Conservation (phyloP, 2,113 vertebrate species). For the Lepus europaeus region DNA sequence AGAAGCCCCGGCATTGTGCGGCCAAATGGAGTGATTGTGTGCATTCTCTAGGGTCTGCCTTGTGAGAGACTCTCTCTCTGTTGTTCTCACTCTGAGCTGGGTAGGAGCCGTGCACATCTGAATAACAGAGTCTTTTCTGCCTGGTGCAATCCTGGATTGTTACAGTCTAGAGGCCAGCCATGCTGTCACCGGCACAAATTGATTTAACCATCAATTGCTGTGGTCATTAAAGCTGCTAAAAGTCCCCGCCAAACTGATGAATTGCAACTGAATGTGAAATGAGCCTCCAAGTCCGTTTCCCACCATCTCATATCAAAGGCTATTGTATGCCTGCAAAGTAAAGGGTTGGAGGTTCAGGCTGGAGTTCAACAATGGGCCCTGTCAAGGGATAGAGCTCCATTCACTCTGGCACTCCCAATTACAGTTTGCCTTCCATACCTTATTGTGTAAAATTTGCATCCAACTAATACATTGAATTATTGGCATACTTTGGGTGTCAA, state of each 20-base stretch:
- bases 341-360: conserved; percentile 93
- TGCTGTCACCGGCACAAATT: conserved; percentile 96
- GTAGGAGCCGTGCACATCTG: conserved; percentile 88
- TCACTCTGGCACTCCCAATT: conserved; percentile 88
- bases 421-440: conserved; percentile 89
- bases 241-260: conserved; percentile 92
- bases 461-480: conserved; percentile 90
- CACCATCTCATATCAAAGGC: conserved; percentile 96
- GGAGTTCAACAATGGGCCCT: conserved; percentile 92
- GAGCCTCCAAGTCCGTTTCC: conserved; percentile 92
- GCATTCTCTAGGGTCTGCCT: conserved; percentile 86
- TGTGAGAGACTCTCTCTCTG: conserved; percentile 87
- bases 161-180: conserved; percentile 93
- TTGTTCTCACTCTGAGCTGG: conserved; percentile 86
- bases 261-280: conserved; percentile 93
- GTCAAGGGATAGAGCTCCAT: conserved; percentile 89
- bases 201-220: conserved; percentile 97
- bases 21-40: conserved; percentile 86
- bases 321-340: conserved; percentile 95
- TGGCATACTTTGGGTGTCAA: conserved; percentile 90
- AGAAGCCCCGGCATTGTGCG: conserved; percentile 82
- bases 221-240: conserved; percentile 92
- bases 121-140: conserved; percentile 90
- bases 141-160: conserved; percentile 94
- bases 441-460: conserved; percentile 91